Percentiles rank a stretch among this genome's conserved stretches.
phyloP scores from a whole-genome alignment of 2,888 invertebrate species.

The Synergus umbraculus region DNA sequence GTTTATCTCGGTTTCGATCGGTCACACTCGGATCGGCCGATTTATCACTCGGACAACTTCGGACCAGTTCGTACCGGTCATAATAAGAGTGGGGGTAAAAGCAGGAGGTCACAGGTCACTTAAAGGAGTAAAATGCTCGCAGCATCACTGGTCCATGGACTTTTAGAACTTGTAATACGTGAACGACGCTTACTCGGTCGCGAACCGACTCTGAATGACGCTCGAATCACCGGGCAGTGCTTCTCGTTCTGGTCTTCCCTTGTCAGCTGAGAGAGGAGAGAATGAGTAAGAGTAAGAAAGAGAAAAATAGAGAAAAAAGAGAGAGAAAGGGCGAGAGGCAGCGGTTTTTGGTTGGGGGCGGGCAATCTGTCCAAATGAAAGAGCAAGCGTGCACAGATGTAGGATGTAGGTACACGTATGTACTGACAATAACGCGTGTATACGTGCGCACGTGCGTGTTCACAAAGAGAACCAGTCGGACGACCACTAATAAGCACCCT shows the following conservation, averaged over 20 bases:
- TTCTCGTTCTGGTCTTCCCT: slow-evolving; percentile 36
- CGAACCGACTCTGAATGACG: slow-evolving; percentile 40
- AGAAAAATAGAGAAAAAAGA: neutral
- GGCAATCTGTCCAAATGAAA: slow-evolving; percentile 26
- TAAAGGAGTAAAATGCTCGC: slow-evolving; percentile 20
- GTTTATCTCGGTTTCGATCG: slow-evolving; percentile 34
- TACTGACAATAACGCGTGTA: neutral
- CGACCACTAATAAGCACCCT: slow-evolving; percentile 38
- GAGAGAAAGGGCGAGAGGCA: neutral
- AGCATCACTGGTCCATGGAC: slow-evolving; percentile 30
- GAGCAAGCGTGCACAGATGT: slow-evolving; percentile 16
- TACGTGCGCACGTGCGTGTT: slow-evolving; percentile 35
- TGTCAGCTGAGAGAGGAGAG: slow-evolving; percentile 20
- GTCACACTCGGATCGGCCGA: slow-evolving; percentile 27
- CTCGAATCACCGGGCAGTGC: slow-evolving; percentile 34
- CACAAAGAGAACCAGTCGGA: slow-evolving; percentile 36
- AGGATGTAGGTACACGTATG: slow-evolving; percentile 7
- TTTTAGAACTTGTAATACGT: neutral
- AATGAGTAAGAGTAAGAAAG: neutral
- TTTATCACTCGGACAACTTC: slow-evolving; percentile 35
- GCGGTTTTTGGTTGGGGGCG: slow-evolving; percentile 12
- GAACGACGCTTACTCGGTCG: slow-evolving; percentile 35
- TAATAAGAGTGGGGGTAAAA: slow-evolving; percentile 9
- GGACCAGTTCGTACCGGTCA: slow-evolving; percentile 1
- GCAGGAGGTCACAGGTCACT: slow-evolving; percentile 28